Evolutionary conservation across 2,797 vertebrate genomes (phyloP).

Genomic region (Trematomus bernacchii): DNA sequence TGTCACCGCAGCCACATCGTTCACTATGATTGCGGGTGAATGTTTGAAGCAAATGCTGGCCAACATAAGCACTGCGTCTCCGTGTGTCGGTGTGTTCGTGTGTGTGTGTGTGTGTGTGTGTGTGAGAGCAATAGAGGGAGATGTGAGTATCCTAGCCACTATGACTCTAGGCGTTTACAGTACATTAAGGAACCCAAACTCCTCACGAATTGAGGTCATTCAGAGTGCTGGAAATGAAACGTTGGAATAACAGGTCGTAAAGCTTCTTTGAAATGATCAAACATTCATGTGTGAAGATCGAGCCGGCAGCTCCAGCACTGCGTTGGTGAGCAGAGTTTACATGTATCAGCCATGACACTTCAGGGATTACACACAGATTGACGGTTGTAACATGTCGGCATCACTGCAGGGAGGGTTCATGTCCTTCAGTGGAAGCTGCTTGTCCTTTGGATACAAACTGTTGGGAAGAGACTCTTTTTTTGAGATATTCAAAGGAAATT

Average conservation of each 20-base stretch:
- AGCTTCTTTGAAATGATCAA: conserved; percentile 52
- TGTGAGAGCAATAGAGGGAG: not conserved
- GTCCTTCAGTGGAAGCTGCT: conserved; percentile 19
- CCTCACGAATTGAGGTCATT: conserved; percentile 39
- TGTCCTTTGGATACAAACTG: conserved; percentile 41
- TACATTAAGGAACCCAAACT: conserved; percentile 30
- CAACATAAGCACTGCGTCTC: conserved; percentile 4
- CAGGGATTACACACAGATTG: conserved; percentile 53
- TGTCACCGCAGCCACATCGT: conserved; percentile 30
- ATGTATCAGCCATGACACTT: conserved; percentile 59
- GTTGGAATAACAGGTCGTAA: conserved; percentile 28
- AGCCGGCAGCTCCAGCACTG: conserved; percentile 45
- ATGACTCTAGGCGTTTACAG: conserved; percentile 38
- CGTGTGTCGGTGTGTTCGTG: not conserved
- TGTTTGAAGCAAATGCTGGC: conserved; percentile 49
- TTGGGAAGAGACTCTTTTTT: conserved; percentile 4
- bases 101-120: not conserved
- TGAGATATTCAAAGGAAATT: conserved; percentile 1
- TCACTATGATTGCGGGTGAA: conserved; percentile 20
- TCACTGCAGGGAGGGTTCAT: conserved; percentile 26
- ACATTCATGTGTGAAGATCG: conserved; percentile 47
- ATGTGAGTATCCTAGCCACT: conserved; percentile 13
- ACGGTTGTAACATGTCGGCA: conserved; percentile 39
- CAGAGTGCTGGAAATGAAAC: conserved; percentile 30
- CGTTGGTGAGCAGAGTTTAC: conserved; percentile 39